A percentile compares a stretch with the other conserved stretches of the same genome.
phyloP scores from a whole-genome alignment of 2,797 vertebrate species.

The Lepus townsendii region DNA sequence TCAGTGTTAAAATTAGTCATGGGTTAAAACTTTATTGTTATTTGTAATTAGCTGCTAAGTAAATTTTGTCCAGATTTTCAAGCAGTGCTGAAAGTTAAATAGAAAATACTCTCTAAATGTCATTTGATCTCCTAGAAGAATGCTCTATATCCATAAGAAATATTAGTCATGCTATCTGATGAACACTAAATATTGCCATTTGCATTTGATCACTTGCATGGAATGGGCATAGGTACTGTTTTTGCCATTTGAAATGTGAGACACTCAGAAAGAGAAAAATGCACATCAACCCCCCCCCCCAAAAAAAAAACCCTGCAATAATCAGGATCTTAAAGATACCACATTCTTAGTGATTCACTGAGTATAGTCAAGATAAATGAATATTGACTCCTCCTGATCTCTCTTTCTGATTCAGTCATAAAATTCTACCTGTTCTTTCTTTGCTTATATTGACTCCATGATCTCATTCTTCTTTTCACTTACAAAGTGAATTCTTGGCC shows the following conservation, averaged over 20 bases:
- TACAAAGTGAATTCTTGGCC: neutral
- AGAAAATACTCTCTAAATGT: conserved; percentile 50
- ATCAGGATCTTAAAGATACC: neutral
- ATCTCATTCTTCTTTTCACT: neutral
- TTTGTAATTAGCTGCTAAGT: conserved; percentile 58
- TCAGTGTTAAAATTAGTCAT: neutral
- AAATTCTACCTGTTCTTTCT: neutral
- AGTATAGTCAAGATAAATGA: neutral
- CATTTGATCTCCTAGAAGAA: conserved; percentile 44
- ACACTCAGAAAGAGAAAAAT: conserved; percentile 7
- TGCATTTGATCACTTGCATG: neutral
- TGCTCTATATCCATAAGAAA: conserved; percentile 21
- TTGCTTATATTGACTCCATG: neutral
- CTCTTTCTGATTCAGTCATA: neutral
- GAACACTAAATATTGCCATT: neutral
- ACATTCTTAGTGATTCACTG: neutral
- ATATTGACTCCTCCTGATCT: neutral
- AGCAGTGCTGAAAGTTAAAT: neutral
- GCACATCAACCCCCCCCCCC: neutral
- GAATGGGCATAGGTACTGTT: neutral
- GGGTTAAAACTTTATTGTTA: neutral
- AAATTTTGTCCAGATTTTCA: conserved; percentile 30
- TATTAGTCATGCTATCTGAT: neutral
- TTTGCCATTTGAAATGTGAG: neutral
- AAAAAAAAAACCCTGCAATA: neutral